Evolutionary conservation across 2,888 invertebrate species (phyloP), one percentile per base, ranked within the genome.

Genomic region (Portevinia maculata): DNA sequence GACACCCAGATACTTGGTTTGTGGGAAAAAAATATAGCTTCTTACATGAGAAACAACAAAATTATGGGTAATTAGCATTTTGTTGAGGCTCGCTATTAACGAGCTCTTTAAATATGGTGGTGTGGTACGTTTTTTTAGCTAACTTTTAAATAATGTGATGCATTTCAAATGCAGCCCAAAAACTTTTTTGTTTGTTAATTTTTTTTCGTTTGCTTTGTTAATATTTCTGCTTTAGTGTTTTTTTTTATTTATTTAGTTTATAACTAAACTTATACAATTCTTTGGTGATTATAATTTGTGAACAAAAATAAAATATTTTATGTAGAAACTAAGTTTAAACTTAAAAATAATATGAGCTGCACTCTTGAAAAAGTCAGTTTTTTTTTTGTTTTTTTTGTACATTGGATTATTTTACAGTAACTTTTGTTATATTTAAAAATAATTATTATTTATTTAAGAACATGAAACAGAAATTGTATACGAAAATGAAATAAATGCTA

Each of bases 241-340:
- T 52, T 41, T 37, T 46, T 53, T 46, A 46, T 59, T 52, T 13
- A 32, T 34, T 81, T 70, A 62, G 11, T 59, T 59, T 44, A 62
- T 30, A 75, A 75, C 70, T 81, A 57, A 62, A 39, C 5, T 76
- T 78, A 83, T 37, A 60, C 19, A 44, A 44, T 57, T 83, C 83
- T 83, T 83, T 83, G 83, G 83, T 83, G 71, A 78, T 71, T 71
- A 83, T 67, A 52, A 78, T 83, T 83, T 83, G 76, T 83, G 71
- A 78, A 53, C 17, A 48, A 28, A 32, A 15, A 39, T 41, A 30
- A 39, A n/a, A 24, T 11, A 52, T 34, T 37, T 24, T 21, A 19
- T 32, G 13, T 32, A 37, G 19, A 37, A 24, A 59, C 8, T 24
- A 13, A 39, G 39, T 32, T 39, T 55, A n/a, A 65, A 48, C 41